Conservation (phyloP, 2,888 invertebrate species). For the Scaptomyza flava region DNA sequence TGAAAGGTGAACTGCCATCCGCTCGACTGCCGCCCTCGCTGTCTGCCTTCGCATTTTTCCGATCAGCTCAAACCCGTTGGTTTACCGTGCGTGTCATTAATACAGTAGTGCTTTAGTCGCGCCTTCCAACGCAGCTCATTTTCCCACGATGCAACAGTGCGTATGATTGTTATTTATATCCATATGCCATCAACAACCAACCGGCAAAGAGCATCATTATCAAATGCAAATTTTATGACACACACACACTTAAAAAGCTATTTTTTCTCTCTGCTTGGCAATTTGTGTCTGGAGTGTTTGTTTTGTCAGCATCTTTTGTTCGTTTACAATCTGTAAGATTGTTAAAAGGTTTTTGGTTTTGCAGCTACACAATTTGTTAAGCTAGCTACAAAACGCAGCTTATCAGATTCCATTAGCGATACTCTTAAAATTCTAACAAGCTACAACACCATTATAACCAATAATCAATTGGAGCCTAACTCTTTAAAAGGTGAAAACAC, state of each 20-base stretch:
- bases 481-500: slow-evolving; percentile 12
- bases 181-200: slow-evolving; percentile 56
- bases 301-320: slow-evolving; percentile 9
- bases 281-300: slow-evolving; percentile 16
- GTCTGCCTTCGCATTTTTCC: background rate
- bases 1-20: slow-evolving; percentile 39
- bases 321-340: background rate
- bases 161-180: slow-evolving; percentile 80
- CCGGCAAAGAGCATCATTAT: slow-evolving; percentile 68
- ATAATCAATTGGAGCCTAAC: background rate
- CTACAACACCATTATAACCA: background rate
- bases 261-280: slow-evolving; percentile 24
- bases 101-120: slow-evolving; percentile 61
- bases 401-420: background rate
- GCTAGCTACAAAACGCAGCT: background rate
- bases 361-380: background rate
- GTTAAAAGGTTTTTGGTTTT: background rate
- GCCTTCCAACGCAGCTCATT: slow-evolving; percentile 58
- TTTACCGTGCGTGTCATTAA: slow-evolving; percentile 58
- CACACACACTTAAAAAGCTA: background rate
- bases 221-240: slow-evolving; percentile 74
- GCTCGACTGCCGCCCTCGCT: background rate
- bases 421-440: background rate
- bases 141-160: slow-evolving; percentile 70
- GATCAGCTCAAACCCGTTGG: background rate